These are phyloP conservation scores for Chelonoidis abingdonii DNA, from an alignment of 2,113 vertebrate species.

Conservation along the genomic window DNA sequence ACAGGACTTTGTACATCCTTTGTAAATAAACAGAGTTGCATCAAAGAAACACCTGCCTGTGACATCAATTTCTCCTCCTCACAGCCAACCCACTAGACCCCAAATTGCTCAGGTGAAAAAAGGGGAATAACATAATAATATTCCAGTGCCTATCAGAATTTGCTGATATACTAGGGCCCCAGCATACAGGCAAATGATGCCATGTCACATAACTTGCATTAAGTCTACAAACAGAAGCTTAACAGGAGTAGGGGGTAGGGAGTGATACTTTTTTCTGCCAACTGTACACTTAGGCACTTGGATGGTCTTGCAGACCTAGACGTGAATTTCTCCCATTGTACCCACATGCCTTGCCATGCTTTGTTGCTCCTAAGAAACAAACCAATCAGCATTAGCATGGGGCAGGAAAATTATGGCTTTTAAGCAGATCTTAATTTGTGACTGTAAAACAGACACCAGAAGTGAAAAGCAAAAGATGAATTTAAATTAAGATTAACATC, in stretches of 20 bases:
- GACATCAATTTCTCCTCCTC: constrained; percentile 18
- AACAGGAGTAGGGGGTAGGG: neutral
- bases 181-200: constrained; percentile 16
- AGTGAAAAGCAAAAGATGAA: neutral
- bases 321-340: neutral
- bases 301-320: neutral
- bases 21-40: neutral
- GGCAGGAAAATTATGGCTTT: neutral
- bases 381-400: neutral
- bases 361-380: neutral
- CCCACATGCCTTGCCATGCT: neutral
- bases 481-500: neutral
- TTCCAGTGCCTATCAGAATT: constrained; percentile 14
- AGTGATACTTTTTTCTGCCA: neutral
- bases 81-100: constrained; percentile 7
- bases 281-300: neutral
- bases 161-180: neutral
- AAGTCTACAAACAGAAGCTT: neutral
- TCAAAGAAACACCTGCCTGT: constrained; percentile 8
- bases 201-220: constrained; percentile 10
- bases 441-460: neutral
- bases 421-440: neutral
- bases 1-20: neutral
- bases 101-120: neutral
- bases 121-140: neutral